Evolutionary conservation across 2,797 vertebrate genomes (phyloP).

Genomic region (Sebastes cheni): DNA sequence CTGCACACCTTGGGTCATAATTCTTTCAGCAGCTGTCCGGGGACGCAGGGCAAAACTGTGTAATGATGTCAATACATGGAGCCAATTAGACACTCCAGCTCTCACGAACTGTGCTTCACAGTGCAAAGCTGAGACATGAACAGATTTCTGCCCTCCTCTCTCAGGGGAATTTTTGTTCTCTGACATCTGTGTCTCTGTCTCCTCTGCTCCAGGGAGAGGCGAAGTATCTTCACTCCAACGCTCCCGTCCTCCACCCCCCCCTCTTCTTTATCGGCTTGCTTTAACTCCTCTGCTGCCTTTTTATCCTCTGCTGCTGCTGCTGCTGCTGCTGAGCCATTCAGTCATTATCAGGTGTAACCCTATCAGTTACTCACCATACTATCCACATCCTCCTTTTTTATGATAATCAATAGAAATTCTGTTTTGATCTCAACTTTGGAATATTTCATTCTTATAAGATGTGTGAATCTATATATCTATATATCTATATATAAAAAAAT

Average conservation of each 20-base stretch:
- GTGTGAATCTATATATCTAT: background rate
- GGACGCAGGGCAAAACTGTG: slow-evolving; percentile 50
- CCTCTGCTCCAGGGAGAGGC: slow-evolving; percentile 61
- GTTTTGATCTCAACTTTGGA: background rate
- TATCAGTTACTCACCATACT: background rate
- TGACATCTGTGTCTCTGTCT: slow-evolving; percentile 73
- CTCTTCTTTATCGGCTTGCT: slow-evolving; percentile 13
- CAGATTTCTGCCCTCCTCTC: slow-evolving; percentile 60
- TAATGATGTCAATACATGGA: slow-evolving; percentile 47
- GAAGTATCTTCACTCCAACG: slow-evolving; percentile 43
- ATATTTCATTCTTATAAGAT: background rate
- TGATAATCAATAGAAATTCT: background rate
- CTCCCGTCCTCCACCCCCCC: background rate
- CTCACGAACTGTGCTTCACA: slow-evolving; percentile 28
- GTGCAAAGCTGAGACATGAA: slow-evolving; percentile 55
- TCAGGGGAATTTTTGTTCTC: slow-evolving; percentile 67
- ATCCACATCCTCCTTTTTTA: background rate
- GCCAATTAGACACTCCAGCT: slow-evolving; percentile 57
- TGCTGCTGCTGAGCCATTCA: background rate
- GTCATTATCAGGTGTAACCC: background rate
- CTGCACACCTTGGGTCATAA: slow-evolving; percentile 59
- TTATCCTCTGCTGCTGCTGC: background rate
- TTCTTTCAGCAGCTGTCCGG: slow-evolving; percentile 72
- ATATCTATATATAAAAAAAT: background rate
- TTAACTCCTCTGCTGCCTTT: slow-evolving; percentile 31